These are phyloP conservation scores for Myxocyprinus asiaticus DNA, from an alignment of 2,113 vertebrate genomes.

Conservation along the genomic window DNA sequence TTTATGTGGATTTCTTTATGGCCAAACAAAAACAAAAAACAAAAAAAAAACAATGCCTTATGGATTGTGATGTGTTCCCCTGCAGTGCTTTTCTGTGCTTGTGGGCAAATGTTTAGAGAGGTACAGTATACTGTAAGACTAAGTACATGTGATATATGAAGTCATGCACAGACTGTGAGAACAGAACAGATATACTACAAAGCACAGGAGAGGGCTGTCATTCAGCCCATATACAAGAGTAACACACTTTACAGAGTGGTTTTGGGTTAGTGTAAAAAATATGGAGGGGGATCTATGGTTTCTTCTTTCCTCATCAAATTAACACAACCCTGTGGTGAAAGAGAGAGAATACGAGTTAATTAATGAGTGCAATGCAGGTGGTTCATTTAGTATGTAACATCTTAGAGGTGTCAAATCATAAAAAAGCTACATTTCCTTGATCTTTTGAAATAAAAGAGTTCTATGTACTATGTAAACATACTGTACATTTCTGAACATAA, in stretches of 20 bases:
- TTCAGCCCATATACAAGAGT: slow-evolving; percentile 25
- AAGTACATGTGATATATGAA: slow-evolving; percentile 27
- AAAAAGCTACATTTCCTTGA: neutral
- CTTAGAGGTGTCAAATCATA: neutral
- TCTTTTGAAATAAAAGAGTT: neutral
- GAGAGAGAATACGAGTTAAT: neutral
- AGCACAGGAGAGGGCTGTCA: neutral
- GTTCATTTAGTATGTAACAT: neutral
- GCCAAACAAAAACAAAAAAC: slow-evolving; percentile 4
- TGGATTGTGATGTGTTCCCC: slow-evolving; percentile 28
- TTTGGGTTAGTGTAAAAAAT: slow-evolving; percentile 28
- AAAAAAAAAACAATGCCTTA: slow-evolving; percentile 39
- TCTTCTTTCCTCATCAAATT: slow-evolving; percentile 61
- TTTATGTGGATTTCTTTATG: too few relatives aligned
- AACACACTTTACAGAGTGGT: slow-evolving; percentile 26
- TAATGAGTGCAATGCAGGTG: neutral
- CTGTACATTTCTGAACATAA: too few relatives aligned
- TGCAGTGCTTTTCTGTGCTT: neutral
- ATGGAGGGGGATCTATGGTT: slow-evolving; percentile 50
- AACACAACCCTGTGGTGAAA: slow-evolving; percentile 74
- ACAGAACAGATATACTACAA: slow-evolving; percentile 17
- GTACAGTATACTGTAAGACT: neutral
- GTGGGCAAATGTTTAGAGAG: neutral
- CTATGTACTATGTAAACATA: neutral
- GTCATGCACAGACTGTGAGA: slow-evolving; percentile 8